These are phyloP conservation scores for Gymnocypris eckloni DNA, from an alignment of 2,797 vertebrate species.

Conservation along the genomic window DNA sequence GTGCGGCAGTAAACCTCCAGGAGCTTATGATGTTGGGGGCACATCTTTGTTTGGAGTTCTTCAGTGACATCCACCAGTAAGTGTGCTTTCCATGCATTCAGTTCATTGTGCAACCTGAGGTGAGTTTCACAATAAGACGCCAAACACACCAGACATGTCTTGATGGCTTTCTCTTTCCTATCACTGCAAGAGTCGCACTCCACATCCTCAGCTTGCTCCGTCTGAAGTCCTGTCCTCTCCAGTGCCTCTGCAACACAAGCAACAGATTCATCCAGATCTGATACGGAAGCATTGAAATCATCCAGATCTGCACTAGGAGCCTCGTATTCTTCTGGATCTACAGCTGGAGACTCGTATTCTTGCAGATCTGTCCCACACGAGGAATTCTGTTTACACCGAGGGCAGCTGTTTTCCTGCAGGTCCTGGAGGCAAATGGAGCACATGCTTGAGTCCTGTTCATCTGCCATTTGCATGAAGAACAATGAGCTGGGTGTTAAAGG, in stretches of 20 bases:
- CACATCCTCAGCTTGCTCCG: neutral
- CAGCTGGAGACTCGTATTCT: no score
- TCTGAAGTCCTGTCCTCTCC: neutral
- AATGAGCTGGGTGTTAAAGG: neutral
- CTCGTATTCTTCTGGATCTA: no score
- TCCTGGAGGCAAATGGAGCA: constrained; percentile 27
- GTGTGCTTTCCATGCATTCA: neutral
- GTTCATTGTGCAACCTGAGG: constrained; percentile 18
- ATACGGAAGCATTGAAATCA: no score
- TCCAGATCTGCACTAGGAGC: neutral
- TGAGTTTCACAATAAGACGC: constrained; percentile 25
- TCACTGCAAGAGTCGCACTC: constrained; percentile 24
- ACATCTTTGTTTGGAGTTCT: constrained; percentile 14
- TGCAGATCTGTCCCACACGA: neutral
- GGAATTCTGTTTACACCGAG: constrained; percentile 23
- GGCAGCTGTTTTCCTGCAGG: constrained; percentile 10
- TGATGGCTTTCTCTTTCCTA: constrained; percentile 1
- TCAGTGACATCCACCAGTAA: neutral
- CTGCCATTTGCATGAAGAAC: constrained; percentile 9
- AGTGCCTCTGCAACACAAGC: neutral
- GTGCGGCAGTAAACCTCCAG: constrained; percentile 48
- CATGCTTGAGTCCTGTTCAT: neutral
- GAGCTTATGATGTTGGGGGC: constrained; percentile 23
- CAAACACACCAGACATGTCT: constrained; percentile 33
- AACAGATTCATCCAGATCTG: no score